Evolutionary conservation across 2,888 invertebrate species (phyloP).

Genomic region (Hirtodrosophila confusa): DNA sequence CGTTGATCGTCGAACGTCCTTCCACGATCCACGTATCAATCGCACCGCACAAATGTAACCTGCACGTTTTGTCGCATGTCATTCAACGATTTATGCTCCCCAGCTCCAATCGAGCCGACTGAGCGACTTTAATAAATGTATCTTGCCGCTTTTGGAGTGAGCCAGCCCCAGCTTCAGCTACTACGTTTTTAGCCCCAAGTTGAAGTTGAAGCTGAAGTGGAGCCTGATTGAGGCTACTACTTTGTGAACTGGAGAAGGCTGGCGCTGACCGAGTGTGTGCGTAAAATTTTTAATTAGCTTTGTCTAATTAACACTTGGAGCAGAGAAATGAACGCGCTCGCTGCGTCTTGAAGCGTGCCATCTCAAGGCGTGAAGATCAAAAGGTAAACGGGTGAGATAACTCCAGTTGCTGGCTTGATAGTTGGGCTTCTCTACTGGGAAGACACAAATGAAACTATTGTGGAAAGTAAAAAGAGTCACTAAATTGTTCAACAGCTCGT

Average conservation of each 20-base stretch:
- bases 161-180: conserved; percentile 13
- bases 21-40: conserved; percentile 61
- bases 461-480: neutral
- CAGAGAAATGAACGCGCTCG: conserved; percentile 38
- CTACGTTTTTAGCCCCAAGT: conserved; percentile 8
- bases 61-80: conserved; percentile 81
- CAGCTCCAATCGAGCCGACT: conserved; percentile 44
- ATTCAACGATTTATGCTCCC: conserved; percentile 76
- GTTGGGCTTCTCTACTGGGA: neutral
- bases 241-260: conserved; percentile 28
- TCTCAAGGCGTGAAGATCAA: conserved; percentile 69
- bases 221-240: conserved; percentile 43
- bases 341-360: conserved; percentile 67
- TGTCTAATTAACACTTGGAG: conserved; percentile 76
- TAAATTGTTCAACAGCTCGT: no score
- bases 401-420: neutral
- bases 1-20: conserved; percentile 25
- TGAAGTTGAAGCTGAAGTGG: conserved; percentile 5
- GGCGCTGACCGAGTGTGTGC: conserved; percentile 59
- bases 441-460: neutral
- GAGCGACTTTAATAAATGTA: conserved; percentile 75
- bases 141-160: conserved; percentile 67
- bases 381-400: conserved; percentile 34
- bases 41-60: conserved; percentile 72
- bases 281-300: conserved; percentile 76